A percentile compares a stretch with the other conserved stretches of the same genome.
Conservation (phyloP, 2,888 invertebrate species). For the Noctuana brunneofusca region DNA sequence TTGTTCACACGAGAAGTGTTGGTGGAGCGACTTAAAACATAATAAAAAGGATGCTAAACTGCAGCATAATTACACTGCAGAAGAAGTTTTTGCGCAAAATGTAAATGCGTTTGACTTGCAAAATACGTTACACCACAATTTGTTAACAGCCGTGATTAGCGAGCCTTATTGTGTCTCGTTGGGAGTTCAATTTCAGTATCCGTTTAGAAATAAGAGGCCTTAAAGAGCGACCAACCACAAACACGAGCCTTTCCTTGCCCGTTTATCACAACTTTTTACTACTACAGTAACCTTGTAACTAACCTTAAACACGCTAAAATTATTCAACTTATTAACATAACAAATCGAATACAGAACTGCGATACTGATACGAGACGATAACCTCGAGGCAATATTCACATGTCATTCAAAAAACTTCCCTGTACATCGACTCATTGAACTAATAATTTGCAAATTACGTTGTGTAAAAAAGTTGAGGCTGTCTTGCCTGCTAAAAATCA, state of each 20-base stretch:
- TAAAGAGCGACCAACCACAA: not conserved
- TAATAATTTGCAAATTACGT: not conserved
- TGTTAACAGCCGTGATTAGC: not conserved
- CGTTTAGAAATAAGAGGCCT: not conserved
- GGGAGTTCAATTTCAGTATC: not conserved
- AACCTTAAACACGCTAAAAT: no score
- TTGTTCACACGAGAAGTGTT: slow-evolving; percentile 15
- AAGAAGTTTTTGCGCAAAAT: slow-evolving; percentile 20
- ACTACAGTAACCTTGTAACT: not conserved
- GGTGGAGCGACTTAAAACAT: slow-evolving; percentile 7
- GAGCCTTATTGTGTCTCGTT: not conserved
- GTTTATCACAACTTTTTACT: no score
- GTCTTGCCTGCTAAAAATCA: no score
- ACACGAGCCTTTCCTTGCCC: no score
- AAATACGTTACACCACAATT: slow-evolving; percentile 4
- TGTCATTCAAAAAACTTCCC: not conserved
- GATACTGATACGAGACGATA: not conserved
- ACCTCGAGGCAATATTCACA: not conserved
- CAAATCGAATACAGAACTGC: not conserved
- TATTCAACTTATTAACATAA: no score
- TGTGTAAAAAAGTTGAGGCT: no score
- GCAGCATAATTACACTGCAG: slow-evolving; percentile 30
- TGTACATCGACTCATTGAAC: not conserved
- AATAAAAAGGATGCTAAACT: slow-evolving; percentile 24
- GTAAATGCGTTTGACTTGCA: slow-evolving; percentile 31